Base-by-base conservation (phyloP, 2,113 vertebrate genomes). In the Rynchops niger region DNA sequence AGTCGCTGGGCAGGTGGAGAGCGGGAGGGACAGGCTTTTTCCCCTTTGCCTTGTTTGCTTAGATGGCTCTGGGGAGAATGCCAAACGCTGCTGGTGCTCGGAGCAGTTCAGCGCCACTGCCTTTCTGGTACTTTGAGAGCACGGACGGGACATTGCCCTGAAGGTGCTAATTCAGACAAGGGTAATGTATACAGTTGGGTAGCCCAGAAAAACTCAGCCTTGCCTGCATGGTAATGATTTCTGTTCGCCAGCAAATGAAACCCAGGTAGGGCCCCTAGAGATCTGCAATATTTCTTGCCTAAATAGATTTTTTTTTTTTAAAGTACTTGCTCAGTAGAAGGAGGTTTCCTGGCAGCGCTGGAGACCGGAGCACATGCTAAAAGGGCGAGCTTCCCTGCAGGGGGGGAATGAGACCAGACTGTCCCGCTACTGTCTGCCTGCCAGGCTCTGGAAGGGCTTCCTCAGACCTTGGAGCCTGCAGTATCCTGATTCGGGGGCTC, bases 11-110 rank as follows among this genome's bases (percentile, higher is more conserved):
- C 93, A 93, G 95, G 94, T 95, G 93, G 84, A 93, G 62, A 79
- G 77, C 95, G 86, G 49, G 91, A 92, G 83, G 78, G 90, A 90
- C 66, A 14, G 82, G 87, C 84, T 89, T 74, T 95, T 93, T 82
- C 72, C 86, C 84, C 91, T 97, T 94, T 85, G 86, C 94, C 94
- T 96, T 95, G 91, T 96, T 96, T 97, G 89, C 91, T 85, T 77
- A 85, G 88, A 94, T 70, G 77, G 89, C 66, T 90, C 82, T 85
- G 82, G 94, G 92, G 94, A 89, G 73, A 78, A 83, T 17, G 92
- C 95, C 97, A 93, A 87, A 29, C 71, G 77, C 91, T 86, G 71
- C 65, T 29, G 42, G 84, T 90, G 76, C 66, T 78, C 70, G 7
- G 81, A 50, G 76, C 90, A 30, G 71, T 74, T 94, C 91, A 95